phyloP scores from a whole-genome alignment of 1,140 invertebrate genomes.

The Papilio machaon region DNA sequence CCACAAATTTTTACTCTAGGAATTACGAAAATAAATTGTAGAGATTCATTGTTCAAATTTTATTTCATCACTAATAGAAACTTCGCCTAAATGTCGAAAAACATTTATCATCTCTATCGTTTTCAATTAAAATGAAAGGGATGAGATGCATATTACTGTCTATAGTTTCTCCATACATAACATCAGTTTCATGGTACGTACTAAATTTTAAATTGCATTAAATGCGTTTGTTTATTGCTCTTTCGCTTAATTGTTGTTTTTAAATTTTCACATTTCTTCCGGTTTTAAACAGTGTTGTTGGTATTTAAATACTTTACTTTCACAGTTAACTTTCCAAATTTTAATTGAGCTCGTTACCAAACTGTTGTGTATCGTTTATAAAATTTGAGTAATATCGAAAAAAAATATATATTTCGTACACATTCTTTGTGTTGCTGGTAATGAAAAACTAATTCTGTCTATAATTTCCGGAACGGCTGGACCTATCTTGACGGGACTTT shows the following conservation, averaged over 20 bases:
- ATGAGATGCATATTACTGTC: too few relatives aligned
- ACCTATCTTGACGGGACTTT: too few relatives aligned
- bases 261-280: not conserved
- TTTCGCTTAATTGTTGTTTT: too few relatives aligned
- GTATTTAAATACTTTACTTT: not conserved
- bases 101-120: too few relatives aligned
- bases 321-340: not conserved
- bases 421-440: too few relatives aligned
- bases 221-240: not conserved
- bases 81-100: too few relatives aligned
- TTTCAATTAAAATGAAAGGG: too few relatives aligned
- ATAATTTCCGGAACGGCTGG: too few relatives aligned
- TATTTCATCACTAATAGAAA: slow-evolving; percentile 32
- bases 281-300: not conserved
- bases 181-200: not conserved
- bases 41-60: slow-evolving; percentile 45
- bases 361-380: not conserved
- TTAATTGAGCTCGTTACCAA: not conserved
- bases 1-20: slow-evolving; percentile 53
- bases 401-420: too few relatives aligned
- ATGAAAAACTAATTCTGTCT: too few relatives aligned
- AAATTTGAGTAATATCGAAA: too few relatives aligned
- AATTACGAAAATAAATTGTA: slow-evolving; percentile 52
- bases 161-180: too few relatives aligned
- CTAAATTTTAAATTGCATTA: not conserved